Base-by-base conservation (phyloP, 2,888 invertebrate genomes). In the Athalia rosae region DNA sequence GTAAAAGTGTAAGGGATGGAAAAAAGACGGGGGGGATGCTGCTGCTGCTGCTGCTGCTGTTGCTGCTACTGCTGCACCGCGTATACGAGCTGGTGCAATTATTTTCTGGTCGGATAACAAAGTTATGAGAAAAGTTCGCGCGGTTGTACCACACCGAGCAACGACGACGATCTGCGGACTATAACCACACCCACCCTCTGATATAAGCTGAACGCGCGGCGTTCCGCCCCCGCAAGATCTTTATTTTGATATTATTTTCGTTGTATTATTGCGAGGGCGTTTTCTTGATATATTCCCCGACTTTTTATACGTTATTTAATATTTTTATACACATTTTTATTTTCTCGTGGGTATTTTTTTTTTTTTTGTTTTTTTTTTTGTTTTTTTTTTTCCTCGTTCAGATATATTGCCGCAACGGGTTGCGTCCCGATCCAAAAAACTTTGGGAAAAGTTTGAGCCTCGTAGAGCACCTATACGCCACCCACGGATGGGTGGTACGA, bases 221-320 rank as follows among this genome's bases (percentile, higher is more conserved):
- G 9, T 9, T 50, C 74, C 28, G 71, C 71, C 41, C 76, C 63
- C 11, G 50, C 76, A 76, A 76, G 76, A 77, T 77, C 67, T 77
- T 77, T 73, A 77, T 77, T 77, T 62, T 62, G 69, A 71, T 77
- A 77, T 77, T 77, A 77, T 71, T 77, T 77, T 73, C 69, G 45
- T 48, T 69, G 73, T 77, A 73, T 73, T 69, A 71, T 73, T 77
- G 62, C 77, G 62, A 53, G 41, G 48, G 77, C 58, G 62, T 59
- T 61, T 74, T 59, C 48, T 74, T 61, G 43, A 41, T 59, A 74
- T 74, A 74, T 62, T 48, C 15, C 8, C 8, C 11, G 8, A 61
- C 13, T 61, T 9, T 53, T 53, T 9, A 11, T 53, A 11, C 53
- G 4, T n/a, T n/a, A 53, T 28, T 28, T 28, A 28, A 28, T 28